Evolutionary conservation across 1,140 invertebrate species (phyloP).

Genomic region (Metopolophium dirhodum): DNA sequence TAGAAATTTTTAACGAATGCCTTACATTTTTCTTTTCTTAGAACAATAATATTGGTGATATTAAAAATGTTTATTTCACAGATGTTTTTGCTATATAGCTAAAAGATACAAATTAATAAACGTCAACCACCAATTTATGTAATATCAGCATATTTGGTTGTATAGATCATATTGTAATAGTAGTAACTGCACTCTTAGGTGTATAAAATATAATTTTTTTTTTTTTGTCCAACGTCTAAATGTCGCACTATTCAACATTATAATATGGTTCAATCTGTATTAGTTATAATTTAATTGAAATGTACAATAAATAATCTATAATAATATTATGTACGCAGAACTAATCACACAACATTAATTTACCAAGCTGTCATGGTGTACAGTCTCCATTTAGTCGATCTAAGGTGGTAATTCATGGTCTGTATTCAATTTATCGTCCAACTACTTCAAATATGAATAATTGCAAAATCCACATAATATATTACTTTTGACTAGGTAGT

Average conservation of each 20-base stretch:
- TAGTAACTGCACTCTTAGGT: neutral
- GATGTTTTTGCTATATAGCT: neutral
- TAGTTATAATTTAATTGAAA: neutral
- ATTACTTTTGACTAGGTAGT: neutral
- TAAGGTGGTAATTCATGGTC: neutral
- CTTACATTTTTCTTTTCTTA: too few species aligned
- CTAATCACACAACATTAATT: neutral
- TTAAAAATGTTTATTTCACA: neutral
- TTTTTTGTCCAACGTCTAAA: neutral
- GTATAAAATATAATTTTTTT: too few species aligned
- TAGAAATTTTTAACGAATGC: too few species aligned
- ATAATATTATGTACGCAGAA: neutral
- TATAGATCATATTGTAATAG: too few species aligned
- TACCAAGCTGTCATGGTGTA: neutral
- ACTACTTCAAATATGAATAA: neutral
- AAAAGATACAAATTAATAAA: neutral
- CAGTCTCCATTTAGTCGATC: neutral
- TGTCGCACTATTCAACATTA: neutral
- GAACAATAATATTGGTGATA: neutral
- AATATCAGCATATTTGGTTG: neutral
- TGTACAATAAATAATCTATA: neutral
- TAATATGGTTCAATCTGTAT: neutral
- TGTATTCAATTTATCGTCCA: neutral
- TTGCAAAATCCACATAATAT: neutral
- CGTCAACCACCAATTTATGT: neutral